Conservation (phyloP, 1,140 invertebrate genomes). For the Akabosia matsudoensis region DNA sequence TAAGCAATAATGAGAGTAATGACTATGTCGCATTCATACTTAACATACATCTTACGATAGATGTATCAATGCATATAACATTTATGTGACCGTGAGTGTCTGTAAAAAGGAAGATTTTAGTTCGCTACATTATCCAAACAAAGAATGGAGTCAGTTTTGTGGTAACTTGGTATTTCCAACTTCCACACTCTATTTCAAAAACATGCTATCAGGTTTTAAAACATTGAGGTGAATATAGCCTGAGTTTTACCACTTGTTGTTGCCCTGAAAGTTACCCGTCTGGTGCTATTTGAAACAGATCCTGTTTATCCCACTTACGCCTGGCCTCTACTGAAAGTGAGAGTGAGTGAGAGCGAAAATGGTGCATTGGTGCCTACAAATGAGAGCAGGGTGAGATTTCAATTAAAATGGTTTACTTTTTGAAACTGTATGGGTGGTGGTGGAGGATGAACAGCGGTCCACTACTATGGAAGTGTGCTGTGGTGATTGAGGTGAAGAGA, state of each 20-base stretch:
- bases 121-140: background rate
- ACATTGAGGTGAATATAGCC: background rate
- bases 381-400: background rate
- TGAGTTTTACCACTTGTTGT: slow-evolving; percentile 7
- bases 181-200: slow-evolving; percentile 19
- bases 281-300: background rate
- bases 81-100: too few relatives aligned
- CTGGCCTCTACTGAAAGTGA: background rate
- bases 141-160: slow-evolving; percentile 24
- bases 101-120: background rate
- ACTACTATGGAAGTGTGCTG: background rate
- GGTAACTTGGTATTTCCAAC: slow-evolving; percentile 17
- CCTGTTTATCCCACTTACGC: background rate
- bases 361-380: background rate
- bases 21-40: too few relatives aligned
- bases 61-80: too few relatives aligned
- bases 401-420: background rate
- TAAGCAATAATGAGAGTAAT: too few relatives aligned
- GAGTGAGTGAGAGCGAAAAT: background rate
- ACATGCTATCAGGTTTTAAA: background rate
- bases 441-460: background rate
- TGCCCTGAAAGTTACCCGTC: background rate
- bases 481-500: background rate
- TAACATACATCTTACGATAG: too few relatives aligned
- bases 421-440: background rate